phyloP scores from a whole-genome alignment of 2,113 vertebrate genomes.

The Seriola aureovittata region DNA sequence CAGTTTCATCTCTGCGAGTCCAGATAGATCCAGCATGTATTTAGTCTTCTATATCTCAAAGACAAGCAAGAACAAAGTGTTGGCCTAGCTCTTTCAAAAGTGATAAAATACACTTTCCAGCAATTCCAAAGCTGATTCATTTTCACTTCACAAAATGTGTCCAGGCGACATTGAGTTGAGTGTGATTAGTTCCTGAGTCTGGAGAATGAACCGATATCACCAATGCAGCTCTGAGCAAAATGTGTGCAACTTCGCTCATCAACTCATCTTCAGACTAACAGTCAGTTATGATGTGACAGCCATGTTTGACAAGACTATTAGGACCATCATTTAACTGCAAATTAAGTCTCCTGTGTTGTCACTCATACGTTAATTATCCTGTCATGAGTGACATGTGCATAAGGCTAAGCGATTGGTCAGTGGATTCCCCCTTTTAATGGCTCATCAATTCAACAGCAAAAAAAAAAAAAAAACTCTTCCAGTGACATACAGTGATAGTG shows the following conservation, averaged over 20 bases:
- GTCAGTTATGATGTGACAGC: background rate
- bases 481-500: conserved; percentile 24
- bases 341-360: background rate
- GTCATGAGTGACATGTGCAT: background rate
- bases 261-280: background rate
- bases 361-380: conserved; percentile 2
- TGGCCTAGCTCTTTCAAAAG: background rate
- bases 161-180: background rate
- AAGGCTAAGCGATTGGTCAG: conserved; percentile 9
- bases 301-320: conserved; percentile 8
- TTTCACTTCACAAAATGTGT: background rate
- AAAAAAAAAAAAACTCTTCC: background rate
- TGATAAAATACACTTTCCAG: background rate
- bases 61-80: background rate
- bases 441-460: conserved; percentile 7
- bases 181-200: background rate
- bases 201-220: background rate
- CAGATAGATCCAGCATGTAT: background rate
- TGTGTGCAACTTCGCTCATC: background rate
- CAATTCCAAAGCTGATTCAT: background rate
- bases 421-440: background rate
- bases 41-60: background rate
- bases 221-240: background rate
- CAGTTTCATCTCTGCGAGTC: background rate
- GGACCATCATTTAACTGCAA: background rate